Evolutionary conservation across 2,113 vertebrate species (phyloP), one percentile per base, ranked within the genome.

Genomic region (Actinemys pallida): DNA sequence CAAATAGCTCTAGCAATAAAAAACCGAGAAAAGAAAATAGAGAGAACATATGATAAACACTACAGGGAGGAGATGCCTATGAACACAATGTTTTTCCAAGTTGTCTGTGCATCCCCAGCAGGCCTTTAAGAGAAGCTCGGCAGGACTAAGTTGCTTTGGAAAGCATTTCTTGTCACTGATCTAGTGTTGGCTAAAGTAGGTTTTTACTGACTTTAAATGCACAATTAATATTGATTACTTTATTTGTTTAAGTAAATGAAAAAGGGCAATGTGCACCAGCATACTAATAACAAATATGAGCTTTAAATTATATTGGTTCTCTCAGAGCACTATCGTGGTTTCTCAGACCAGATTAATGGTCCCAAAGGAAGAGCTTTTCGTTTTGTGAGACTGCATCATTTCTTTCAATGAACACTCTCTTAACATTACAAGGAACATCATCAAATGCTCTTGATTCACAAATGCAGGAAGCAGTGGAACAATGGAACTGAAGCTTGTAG

Each of bases 201-300:
- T 69, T 86, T 82, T 39, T 1, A 0, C 22, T 25, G 4, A 62
- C 81, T 65, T 52, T 47, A 89, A 92, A 83, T 76, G 49, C 14
- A 42, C 50, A 49, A 50, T 86, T 91, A 22, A 85, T 93, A 82
- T 93, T 96, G 87, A 90, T 94, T 69, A 84, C 5, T 65, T 90
- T n/a, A 72, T 83, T 84, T 85, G 78, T 81, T 93, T 79, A 16
- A 72, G 49, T 52, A 91, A 86, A 88, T 53, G 54, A 80, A 86
- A 81, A 35, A 35, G 49, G 10, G 49, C 52, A 47, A 5, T 85
- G 16, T 87, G 29, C 78, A 57, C 87, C 1, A 1, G 56, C 25
- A 39, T 90, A 93, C 86, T 86, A 88, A 95, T 87, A 95, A 85
- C 12, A 94, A 91, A 52, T 79, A 20, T 54, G 75, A 87, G 52